Base-by-base conservation (phyloP, 2,797 vertebrate genomes). In the Columba guinea region DNA sequence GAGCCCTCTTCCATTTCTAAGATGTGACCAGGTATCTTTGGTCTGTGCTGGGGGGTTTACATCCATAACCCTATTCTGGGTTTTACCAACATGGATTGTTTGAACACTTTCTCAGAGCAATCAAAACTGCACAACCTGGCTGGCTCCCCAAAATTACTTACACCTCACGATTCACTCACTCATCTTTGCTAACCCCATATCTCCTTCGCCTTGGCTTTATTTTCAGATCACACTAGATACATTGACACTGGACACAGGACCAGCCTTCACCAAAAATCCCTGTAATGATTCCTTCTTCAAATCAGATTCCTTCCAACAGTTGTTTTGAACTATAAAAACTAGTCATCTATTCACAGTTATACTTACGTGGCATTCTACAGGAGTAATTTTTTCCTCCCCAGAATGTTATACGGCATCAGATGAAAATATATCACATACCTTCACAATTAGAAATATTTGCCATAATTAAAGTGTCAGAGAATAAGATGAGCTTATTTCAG, bases 1-100 rank as follows among this genome's bases (percentile, higher is more conserved):
- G 27, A 37, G 28, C 13, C 16, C 27, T 37, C 34, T 60, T 11
- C 21, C 4, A 11, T 30, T 64, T 15, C 8, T 28, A 34, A 44
- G 12, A 51, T 39, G 7, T 48, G 26, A 60, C 15, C 23, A 8
- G 16, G 11, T 27, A 28, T 8, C 4, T 69, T 41, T 55, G 27
- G 60, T 44, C 21, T 37, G 5, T n/a, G 18, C 20, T 21, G 24
- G 13, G 23, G 2, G 4, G 49, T 53, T 46, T 37, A 20, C 15
- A 71, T 17, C 28, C 11, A 8, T 52, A 60, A 84, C 7, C 1
- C 3, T n/a, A 23, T 0, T 1, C n/a, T 17, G 21, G 13, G 10
- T 62, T 62, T 88, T 41, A 32, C 28, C 21, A 56, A 60, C 4
- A 6, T 7, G 4, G 84, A 14, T 52, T 84, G 8, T 60, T 76